A percentile compares a stretch with the other conserved stretches of the same genome.
phyloP scores from a whole-genome alignment of 2,113 vertebrate genomes.

The Hyperopisus bebe region DNA sequence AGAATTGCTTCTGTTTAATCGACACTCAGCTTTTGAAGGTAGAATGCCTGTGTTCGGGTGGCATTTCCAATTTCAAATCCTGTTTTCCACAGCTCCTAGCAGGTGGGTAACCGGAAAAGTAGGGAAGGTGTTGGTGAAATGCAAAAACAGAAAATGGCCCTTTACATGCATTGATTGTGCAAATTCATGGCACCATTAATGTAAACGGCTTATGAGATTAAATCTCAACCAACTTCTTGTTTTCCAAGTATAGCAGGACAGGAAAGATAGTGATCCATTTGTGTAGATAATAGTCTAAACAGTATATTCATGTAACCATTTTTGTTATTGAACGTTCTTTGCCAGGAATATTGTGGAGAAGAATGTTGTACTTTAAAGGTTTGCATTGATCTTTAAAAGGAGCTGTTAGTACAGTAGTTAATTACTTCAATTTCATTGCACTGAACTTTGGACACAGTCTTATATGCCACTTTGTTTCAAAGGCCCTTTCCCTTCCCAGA shows the following conservation, averaged over 20 bases:
- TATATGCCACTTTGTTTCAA: slow-evolving; percentile 18
- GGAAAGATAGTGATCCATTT: background rate
- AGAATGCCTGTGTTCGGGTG: background rate
- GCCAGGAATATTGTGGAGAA: background rate
- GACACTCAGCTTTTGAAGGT: background rate
- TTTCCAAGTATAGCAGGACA: background rate
- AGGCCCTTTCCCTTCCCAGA: slow-evolving; percentile 18
- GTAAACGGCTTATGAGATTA: background rate
- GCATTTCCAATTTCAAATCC: background rate
- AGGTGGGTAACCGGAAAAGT: background rate
- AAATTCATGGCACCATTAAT: background rate
- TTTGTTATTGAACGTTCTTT: background rate
- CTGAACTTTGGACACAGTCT: slow-evolving; percentile 2
- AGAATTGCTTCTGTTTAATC: background rate
- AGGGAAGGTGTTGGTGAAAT: background rate
- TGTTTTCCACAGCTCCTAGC: background rate
- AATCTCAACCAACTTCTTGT: background rate
- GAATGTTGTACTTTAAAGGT: background rate
- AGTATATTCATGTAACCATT: background rate
- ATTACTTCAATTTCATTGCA: background rate
- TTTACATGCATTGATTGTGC: too few species aligned
- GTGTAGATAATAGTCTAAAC: background rate
- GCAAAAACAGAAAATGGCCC: background rate
- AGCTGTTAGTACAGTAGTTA: background rate
- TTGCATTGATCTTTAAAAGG: background rate